A percentile compares a stretch with the other conserved stretches of the same genome.
Conservation (phyloP, 2,113 vertebrate genomes). For the Origma solitaria region DNA sequence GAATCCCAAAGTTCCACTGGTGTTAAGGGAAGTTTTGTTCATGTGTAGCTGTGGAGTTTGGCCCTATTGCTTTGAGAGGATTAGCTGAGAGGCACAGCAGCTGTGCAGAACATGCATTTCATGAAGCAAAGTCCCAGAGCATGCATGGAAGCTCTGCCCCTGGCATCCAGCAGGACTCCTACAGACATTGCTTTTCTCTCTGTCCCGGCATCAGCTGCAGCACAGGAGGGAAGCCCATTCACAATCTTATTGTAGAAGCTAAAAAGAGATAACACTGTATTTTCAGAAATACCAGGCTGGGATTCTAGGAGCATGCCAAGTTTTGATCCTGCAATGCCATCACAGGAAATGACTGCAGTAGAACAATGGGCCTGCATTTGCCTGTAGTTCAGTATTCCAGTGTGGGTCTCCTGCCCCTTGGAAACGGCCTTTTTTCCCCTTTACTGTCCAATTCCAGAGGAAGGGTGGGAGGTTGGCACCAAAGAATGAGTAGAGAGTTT, state of each 20-base stretch:
- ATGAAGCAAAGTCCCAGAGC: background rate
- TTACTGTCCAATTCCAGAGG: background rate
- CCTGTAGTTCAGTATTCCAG: background rate
- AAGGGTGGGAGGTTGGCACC: background rate
- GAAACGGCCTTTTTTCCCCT: background rate
- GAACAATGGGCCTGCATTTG: background rate
- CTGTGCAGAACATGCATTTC: background rate
- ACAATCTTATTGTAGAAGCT: background rate
- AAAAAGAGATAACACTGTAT: background rate
- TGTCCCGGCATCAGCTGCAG: background rate
- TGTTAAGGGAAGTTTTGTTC: background rate
- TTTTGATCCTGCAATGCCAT: background rate
- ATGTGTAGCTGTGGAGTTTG: background rate
- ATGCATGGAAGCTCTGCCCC: background rate
- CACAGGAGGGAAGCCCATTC: background rate
- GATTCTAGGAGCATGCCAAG: background rate
- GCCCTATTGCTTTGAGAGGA: background rate
- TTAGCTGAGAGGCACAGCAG: background rate
- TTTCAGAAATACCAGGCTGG: background rate
- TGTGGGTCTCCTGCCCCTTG: background rate
- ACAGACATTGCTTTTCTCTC: background rate
- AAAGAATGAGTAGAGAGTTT: background rate
- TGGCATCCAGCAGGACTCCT: background rate
- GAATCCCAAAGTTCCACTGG: background rate
- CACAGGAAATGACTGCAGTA: background rate